These are phyloP conservation scores for Phataginus tetradactyla DNA, from an alignment of 2,797 vertebrate species.

Conservation along the genomic window DNA sequence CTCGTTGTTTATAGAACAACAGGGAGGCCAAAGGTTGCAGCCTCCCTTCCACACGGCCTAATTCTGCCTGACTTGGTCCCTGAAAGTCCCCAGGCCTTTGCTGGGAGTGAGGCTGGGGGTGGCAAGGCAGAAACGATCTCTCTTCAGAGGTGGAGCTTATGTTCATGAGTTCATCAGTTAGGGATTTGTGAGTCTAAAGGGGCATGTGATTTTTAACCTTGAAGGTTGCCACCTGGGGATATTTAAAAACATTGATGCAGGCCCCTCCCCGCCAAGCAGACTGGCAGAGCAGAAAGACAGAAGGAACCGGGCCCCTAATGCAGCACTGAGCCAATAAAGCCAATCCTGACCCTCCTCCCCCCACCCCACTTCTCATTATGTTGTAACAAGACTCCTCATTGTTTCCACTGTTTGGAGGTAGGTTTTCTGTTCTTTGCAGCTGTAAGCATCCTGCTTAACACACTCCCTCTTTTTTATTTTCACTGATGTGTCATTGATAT, in stretches of 20 bases:
- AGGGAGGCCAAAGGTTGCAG: not conserved
- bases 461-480: no score
- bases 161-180: not conserved
- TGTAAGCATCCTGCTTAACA: not conserved
- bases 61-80: not conserved
- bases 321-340: not conserved
- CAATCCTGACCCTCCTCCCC: not conserved
- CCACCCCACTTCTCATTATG: not conserved
- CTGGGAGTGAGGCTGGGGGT: rapidly evolving
- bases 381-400: not conserved
- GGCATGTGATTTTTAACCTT: not conserved
- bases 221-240: not conserved
- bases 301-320: not conserved
- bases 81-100: not conserved
- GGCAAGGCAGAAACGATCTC: not conserved
- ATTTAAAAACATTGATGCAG: not conserved
- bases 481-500: no score
- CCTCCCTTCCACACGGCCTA: not conserved
- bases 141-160: not conserved
- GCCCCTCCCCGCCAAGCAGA: not conserved
- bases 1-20: slow-evolving; percentile 70
- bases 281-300: not conserved
- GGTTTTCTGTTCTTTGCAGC: not conserved
- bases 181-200: not conserved
- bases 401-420: not conserved